Evolutionary conservation across 2,113 vertebrate species (phyloP).

Genomic region (Trogon surrucura): DNA sequence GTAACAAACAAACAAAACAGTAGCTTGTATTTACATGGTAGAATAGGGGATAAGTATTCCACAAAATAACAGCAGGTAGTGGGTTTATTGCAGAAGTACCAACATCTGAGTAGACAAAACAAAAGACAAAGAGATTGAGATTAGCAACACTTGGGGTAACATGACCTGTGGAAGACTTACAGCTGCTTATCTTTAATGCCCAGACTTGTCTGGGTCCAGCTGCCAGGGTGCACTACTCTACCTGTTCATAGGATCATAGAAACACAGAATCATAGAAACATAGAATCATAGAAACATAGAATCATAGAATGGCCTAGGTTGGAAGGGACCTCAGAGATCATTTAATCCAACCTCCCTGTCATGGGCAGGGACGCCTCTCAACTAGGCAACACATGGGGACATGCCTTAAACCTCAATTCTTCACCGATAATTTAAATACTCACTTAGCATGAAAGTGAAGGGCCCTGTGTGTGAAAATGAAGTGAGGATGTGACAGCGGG

Average conservation of each 20-base stretch:
- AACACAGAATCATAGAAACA: too few species aligned
- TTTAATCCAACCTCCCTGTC: too few species aligned
- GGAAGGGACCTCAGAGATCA: too few species aligned
- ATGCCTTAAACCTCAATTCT: not conserved
- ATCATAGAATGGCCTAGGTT: too few species aligned
- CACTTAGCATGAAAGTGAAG: not conserved
- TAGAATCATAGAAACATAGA: too few species aligned
- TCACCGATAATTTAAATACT: not conserved
- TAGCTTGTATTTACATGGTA: not conserved
- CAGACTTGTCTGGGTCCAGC: not conserved
- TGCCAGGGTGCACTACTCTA: not conserved
- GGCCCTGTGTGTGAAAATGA: accelerated
- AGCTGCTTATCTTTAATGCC: not conserved
- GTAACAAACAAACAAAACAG: not conserved
- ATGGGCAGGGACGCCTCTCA: too few species aligned
- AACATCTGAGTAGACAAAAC: not conserved
- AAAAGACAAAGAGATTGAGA: not conserved
- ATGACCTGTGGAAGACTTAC: not conserved
- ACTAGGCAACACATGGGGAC: too few species aligned
- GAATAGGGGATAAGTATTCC: not conserved
- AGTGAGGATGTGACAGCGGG: not conserved
- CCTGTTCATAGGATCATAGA: too few species aligned
- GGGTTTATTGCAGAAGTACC: not conserved
- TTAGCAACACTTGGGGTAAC: not conserved
- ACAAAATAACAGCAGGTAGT: not conserved